Percentiles rank a stretch among this genome's conserved stretches.
Evolutionary conservation across 2,888 invertebrate species (phyloP).

Genomic region (Acanthosoma haemorrhoidale): DNA sequence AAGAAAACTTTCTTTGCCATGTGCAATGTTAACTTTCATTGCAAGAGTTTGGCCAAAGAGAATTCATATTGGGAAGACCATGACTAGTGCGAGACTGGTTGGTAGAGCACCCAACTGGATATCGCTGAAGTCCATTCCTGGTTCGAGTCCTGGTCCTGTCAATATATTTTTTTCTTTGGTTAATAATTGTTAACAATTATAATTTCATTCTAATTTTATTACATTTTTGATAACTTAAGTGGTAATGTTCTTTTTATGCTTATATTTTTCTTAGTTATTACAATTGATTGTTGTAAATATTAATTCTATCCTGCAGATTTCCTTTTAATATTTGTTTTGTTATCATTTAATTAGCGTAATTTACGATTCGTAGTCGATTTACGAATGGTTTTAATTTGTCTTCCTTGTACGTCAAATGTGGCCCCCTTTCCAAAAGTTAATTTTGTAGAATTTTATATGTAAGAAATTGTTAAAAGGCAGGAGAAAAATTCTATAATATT

Average conservation of each 20-base stretch:
- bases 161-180: too few relatives aligned
- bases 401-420: slow-evolving; percentile 21
- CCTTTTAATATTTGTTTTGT: neutral
- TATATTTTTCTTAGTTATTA: neutral
- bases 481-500: neutral
- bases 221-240: neutral
- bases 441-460: neutral
- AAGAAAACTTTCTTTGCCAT: neutral
- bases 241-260: neutral
- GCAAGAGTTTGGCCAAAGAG: too few relatives aligned
- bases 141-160: too few relatives aligned
- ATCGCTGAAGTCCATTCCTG: too few relatives aligned
- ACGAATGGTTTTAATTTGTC: slow-evolving; percentile 8
- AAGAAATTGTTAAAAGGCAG: neutral
- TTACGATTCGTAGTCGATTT: neutral
- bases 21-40: too few relatives aligned
- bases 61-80: too few relatives aligned
- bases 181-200: neutral
- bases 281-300: neutral
- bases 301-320: neutral
- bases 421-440: slow-evolving; percentile 2
- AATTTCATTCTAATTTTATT: neutral
- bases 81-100: too few relatives aligned
- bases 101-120: too few relatives aligned
- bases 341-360: neutral